phyloP scores from a whole-genome alignment of 2,113 vertebrate genomes.

The Colaptes auratus region DNA sequence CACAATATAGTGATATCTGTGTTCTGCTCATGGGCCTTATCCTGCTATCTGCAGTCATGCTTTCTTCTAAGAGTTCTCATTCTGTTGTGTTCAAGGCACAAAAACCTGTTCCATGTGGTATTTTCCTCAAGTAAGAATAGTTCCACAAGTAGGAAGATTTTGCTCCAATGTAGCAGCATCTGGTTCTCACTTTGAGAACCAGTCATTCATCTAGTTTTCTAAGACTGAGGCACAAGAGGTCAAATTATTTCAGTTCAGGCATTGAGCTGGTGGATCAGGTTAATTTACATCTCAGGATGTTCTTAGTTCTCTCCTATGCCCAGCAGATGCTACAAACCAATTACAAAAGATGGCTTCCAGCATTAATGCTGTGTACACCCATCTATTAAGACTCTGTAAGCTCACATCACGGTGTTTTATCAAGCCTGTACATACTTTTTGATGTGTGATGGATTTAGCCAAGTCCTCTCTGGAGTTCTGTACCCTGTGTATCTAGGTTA shows the following conservation, averaged over 20 bases:
- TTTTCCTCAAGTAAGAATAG: not conserved
- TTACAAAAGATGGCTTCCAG: not conserved
- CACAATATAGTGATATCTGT: not conserved
- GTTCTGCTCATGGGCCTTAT: not conserved
- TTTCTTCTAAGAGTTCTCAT: not conserved
- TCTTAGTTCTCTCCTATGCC: not conserved
- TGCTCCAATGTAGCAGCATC: not conserved
- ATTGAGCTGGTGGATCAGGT: not conserved
- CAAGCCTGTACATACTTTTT: not conserved
- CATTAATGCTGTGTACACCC: not conserved
- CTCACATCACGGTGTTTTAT: not conserved
- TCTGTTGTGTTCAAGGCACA: not conserved
- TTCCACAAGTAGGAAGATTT: not conserved
- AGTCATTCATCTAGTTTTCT: not conserved
- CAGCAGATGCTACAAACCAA: not conserved
- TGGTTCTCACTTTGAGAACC: conserved; percentile 24
- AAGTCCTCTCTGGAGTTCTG: not conserved
- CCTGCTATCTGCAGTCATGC: not conserved
- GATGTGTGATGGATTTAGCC: not conserved
- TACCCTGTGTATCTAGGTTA: conserved; percentile 7
- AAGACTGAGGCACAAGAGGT: not conserved
- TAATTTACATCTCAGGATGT: not conserved
- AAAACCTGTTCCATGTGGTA: not conserved
- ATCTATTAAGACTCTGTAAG: not conserved
- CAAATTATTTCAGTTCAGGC: not conserved